These are phyloP conservation scores for Platerodrilus igneus DNA, from an alignment of 2,888 invertebrate genomes.

Conservation along the genomic window DNA sequence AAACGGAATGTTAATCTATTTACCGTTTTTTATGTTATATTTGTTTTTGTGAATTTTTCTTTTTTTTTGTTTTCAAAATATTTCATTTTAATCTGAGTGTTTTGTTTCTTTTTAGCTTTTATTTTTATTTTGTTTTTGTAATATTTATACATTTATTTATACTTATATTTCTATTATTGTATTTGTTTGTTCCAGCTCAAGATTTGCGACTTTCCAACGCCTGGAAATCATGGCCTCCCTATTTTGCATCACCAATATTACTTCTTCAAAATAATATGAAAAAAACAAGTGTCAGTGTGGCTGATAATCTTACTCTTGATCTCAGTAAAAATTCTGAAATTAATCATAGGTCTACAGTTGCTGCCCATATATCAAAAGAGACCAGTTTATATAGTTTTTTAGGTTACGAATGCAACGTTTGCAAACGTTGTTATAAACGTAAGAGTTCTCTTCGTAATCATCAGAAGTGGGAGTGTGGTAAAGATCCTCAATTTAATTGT, in stretches of 20 bases:
- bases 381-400: no score
- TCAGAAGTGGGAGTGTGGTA: constrained; percentile 82
- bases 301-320: constrained; percentile 28
- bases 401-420: constrained; percentile 72
- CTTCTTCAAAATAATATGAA: constrained; percentile 54
- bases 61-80: no score
- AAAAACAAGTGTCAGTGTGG: constrained; percentile 42
- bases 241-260: constrained; percentile 68
- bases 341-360: no score
- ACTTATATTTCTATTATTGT: no score
- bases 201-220: constrained; percentile 67
- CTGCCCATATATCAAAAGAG: no score
- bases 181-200: constrained; percentile 52
- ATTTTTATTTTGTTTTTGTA: no score
- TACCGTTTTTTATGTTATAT: no score
- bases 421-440: constrained; percentile 79
- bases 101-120: no score
- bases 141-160: no score
- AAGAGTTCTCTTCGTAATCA: constrained; percentile 80
- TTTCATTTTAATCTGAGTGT: no score
- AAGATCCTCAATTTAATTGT: constrained; percentile 79
- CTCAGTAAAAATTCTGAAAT: constrained; percentile 32
- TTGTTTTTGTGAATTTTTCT: no score
- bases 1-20: no score
- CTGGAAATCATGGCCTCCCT: constrained; percentile 71